Base-by-base conservation (phyloP, 35 echinoderm and acorn worm species). In the Heliocidaris tuberculata region DNA sequence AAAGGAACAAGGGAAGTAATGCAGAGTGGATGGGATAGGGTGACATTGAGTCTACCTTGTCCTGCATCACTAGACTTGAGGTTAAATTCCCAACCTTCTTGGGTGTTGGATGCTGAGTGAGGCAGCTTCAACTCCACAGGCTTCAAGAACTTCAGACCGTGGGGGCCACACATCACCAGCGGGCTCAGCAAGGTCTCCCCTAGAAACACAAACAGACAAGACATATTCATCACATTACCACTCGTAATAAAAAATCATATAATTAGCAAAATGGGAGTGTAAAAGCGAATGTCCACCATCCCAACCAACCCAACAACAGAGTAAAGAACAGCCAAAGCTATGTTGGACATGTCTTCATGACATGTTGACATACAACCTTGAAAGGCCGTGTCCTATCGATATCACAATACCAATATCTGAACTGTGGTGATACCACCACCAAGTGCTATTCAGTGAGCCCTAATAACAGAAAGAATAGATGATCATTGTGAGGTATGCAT, bases 61-160 rank as follows among this genome's bases (percentile, higher is more conserved):
- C 95, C 94, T 30, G 98, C 95, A 88, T 99, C 98, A 60, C 98
- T 99, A 17, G 98, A 99, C 85, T 97, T 99, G 65, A 99, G 95
- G 93, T 97, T 97, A 54, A 99, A 99, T 32, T 96, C 97, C 98
- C 98, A 99, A 47, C 98, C 98, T 94, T 99, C 98, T 12, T 97
- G 98, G 7, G 98, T 99, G 92, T 96, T 99, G 95, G 98, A 96
- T 90, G 98, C 96, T 30, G 94, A 94, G 85, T 99, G 98, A 48
- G 98, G 98, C 17, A 99, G 95, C 60, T 95, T 95, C 94, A 99
- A 87, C 78, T 99, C 98, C 3, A 99, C 98, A 24, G 98, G 98
- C 48, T 96, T 94, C 17, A 88, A 54, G 91, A 97, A 99, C 94
- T 99, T 99, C 48, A 99, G 92, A 85, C 96, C 96, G 50, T 99